A percentile compares a stretch with the other conserved stretches of the same genome.
Conservation (phyloP, 2,113 vertebrate genomes). For the Steatornis caripensis region DNA sequence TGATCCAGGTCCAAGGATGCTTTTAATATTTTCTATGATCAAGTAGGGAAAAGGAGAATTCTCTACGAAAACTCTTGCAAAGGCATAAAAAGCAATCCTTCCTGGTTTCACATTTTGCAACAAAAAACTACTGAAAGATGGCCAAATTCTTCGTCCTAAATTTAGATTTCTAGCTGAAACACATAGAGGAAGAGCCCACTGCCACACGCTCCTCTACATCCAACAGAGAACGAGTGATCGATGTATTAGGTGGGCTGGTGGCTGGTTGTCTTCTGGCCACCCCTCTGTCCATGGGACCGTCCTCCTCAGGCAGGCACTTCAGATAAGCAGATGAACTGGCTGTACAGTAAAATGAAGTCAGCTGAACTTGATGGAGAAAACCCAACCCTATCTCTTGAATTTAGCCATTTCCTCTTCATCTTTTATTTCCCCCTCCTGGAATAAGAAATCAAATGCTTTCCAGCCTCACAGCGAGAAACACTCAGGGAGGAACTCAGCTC, state of each 20-base stretch:
- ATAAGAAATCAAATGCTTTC: not conserved
- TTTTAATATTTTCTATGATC: not conserved
- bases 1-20: not conserved
- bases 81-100: not conserved
- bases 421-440: not conserved
- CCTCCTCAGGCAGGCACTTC: not conserved
- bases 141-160: not conserved
- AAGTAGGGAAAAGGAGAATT: not conserved
- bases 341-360: not conserved
- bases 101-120: not conserved
- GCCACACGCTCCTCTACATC: not conserved
- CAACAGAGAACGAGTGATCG: not conserved
- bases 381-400: not conserved
- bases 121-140: not conserved
- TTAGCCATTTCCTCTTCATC: not conserved
- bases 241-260: not conserved
- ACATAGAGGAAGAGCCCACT: not conserved
- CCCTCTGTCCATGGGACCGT: rapidly evolving
- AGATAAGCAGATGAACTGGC: not conserved
- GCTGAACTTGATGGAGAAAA: not conserved
- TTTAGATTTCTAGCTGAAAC: not conserved
- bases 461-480: not conserved
- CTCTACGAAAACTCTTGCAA: not conserved
- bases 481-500: not conserved
- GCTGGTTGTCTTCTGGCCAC: not conserved